Conservation (phyloP, 2,797 vertebrate species). For the Melanotaenia pygmaea region DNA sequence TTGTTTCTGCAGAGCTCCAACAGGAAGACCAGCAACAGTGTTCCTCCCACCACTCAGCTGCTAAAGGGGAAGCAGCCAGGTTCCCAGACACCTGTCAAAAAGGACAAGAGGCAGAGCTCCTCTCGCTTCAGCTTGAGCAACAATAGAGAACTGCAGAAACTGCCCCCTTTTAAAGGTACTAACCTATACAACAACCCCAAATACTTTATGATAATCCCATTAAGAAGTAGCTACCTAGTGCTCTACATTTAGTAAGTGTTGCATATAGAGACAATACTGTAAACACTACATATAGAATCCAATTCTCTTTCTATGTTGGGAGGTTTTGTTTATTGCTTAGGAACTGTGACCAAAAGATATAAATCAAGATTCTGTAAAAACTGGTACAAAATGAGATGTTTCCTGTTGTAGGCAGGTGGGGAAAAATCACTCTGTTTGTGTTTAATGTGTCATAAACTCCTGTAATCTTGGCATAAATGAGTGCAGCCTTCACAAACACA, state of each 20-base stretch:
- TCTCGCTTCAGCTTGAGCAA: constrained; percentile 93
- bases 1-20: constrained; percentile 83
- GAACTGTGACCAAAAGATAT: too few relatives aligned
- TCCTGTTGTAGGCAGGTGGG: not conserved
- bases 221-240: not conserved
- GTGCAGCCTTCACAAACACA: constrained; percentile 14
- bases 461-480: constrained; percentile 31
- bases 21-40: constrained; percentile 88
- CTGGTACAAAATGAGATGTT: not conserved
- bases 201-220: constrained; percentile 17
- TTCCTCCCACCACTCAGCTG: constrained; percentile 87
- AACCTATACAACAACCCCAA: not conserved
- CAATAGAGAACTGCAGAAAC: constrained; percentile 96
- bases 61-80: constrained; percentile 92
- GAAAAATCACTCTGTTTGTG: constrained; percentile 6
- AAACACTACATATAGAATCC: not conserved
- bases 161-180: constrained; percentile 93
- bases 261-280: not conserved
- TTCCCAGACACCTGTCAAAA: constrained; percentile 89
- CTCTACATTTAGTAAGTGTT: not conserved
- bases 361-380: not conserved
- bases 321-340: not conserved
- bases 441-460: constrained; percentile 12
- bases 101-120: constrained; percentile 94
- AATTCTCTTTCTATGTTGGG: not conserved